Evolutionary conservation across 2,113 vertebrate genomes (phyloP), one percentile per base, ranked within the genome.

Genomic region (Chamaea fasciata): DNA sequence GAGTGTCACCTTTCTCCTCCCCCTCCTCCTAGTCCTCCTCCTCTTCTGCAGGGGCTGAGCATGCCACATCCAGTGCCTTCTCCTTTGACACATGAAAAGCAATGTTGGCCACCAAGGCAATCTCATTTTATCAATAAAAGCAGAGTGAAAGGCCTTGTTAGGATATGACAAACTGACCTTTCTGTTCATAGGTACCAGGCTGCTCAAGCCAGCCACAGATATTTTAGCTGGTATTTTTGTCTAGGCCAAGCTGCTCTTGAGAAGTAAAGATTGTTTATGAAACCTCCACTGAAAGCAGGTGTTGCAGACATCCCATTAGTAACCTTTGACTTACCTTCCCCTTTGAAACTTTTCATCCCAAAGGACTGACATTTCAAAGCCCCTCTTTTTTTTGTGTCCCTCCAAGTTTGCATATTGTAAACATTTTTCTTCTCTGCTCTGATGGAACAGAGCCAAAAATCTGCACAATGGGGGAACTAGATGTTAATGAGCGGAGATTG

Each of bases 401-500:
- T 93, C 80, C 76, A 91, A 78, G 95, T 96, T 97, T 97, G 95
- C 92, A 96, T 97, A 95, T 96, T 96, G 96, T 97, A 96, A 97
- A 95, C 94, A 92, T 97, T 96, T 96, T 96, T 97, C 92, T 96
- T 92, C 77, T 89, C 83, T 89, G 62, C 75, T 93, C 77, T 95
- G 74, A 76, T 97, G 96, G 96, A 97, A 96, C 76, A 26, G 94
- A 94, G 92, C 95, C 96, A 97, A 96, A 96, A 96, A 71, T 81
- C 90, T 92, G 89, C 95, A 97, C 96, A 97, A 97, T 97, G 78
- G 94, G 95, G 87, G 93, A 97, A 96, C 92, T 96, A 94, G 95
- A 97, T 93, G 93, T 96, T 97, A 97, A 97, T 97, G 96, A 97
- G 95, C 88, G 83, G 89, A 97, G 96, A 97, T 96, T 97, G 97